phyloP scores from a whole-genome alignment of 2,888 invertebrate genomes.

The Caradrina clavipalpis region DNA sequence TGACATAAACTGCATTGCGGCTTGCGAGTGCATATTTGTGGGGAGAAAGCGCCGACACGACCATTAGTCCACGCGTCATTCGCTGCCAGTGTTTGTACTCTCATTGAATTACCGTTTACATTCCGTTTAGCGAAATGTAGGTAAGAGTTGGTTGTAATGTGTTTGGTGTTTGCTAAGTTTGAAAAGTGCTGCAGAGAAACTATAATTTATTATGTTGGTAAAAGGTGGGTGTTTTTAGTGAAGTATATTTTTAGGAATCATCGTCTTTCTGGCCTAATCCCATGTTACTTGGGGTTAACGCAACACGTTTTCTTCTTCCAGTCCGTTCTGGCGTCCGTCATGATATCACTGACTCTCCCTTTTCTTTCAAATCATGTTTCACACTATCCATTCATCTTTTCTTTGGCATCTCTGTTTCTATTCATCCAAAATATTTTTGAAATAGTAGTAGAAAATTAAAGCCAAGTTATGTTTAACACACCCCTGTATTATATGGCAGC shows the following conservation, averaged over 20 bases:
- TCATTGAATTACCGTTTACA: conserved; percentile 67
- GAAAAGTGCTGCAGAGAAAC: background rate
- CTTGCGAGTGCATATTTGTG: conserved; percentile 75
- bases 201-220: conserved; percentile 7
- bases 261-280: too few relatives aligned
- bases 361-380: too few relatives aligned
- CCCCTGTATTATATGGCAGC: too few relatives aligned
- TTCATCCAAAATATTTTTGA: background rate
- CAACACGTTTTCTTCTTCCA: too few relatives aligned
- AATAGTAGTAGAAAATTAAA: background rate
- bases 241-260: too few relatives aligned
- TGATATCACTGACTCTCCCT: too few relatives aligned
- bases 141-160: conserved; percentile 38
- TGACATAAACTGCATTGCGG: conserved; percentile 79
- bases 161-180: conserved; percentile 10
- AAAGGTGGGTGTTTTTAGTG: background rate
- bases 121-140: conserved; percentile 40
- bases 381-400: too few relatives aligned
- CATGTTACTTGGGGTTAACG: too few relatives aligned
- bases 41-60: conserved; percentile 61
- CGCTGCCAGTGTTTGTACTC: conserved; percentile 66
- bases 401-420: too few relatives aligned
- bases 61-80: conserved; percentile 74
- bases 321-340: too few relatives aligned
- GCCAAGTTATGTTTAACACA: too few relatives aligned